These are phyloP conservation scores for Campylomormyrus numenius DNA, from an alignment of 2,113 vertebrate species.

Conservation along the genomic window DNA sequence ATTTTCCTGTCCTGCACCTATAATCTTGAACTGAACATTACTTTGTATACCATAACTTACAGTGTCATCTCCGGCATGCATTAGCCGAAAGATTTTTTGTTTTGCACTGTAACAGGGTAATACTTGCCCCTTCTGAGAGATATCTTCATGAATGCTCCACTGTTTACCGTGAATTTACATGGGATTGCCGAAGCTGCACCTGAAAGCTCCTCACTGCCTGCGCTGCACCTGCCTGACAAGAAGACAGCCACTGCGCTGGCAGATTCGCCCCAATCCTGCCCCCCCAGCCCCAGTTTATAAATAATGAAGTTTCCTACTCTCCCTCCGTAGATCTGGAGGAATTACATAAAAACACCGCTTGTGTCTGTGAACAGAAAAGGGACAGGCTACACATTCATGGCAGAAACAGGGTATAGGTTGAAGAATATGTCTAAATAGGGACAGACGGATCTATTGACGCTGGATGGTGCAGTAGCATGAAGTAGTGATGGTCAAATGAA, in stretches of 20 bases:
- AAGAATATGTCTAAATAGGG: not conserved
- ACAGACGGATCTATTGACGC: not conserved
- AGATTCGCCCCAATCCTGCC: not conserved
- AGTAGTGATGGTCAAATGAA: not conserved
- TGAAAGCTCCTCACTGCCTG: not conserved
- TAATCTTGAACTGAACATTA: not conserved
- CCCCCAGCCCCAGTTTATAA: not conserved
- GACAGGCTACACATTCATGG: not conserved
- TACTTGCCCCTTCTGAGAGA: not conserved
- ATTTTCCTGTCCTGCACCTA: not conserved
- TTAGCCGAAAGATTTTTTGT: not conserved
- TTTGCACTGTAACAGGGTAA: not conserved
- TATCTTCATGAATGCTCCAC: not conserved
- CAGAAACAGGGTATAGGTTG: not conserved
- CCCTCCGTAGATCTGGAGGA: not conserved
- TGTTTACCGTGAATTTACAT: not conserved
- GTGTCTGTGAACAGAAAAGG: not conserved
- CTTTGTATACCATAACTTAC: not conserved
- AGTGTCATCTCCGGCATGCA: not conserved
- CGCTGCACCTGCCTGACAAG: not conserved
- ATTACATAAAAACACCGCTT: not conserved
- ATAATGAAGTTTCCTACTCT: not conserved
- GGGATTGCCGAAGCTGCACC: not conserved
- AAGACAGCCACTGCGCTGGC: not conserved
- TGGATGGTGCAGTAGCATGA: not conserved